Evolutionary conservation across 1,140 invertebrate genomes (phyloP).

Genomic region (Neotoxoptera formosana): DNA sequence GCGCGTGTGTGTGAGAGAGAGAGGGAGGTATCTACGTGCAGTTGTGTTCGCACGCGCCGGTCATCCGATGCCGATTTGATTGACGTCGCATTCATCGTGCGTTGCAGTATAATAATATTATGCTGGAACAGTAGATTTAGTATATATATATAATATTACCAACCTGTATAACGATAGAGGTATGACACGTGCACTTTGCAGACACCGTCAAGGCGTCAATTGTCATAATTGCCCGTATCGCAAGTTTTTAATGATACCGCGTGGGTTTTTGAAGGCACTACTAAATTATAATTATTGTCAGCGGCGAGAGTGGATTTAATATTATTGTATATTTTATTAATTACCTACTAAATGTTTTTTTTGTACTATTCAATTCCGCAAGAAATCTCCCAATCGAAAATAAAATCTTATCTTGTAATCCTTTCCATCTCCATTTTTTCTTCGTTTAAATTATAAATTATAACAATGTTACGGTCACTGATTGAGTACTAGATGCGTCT

Average conservation of each 20-base stretch:
- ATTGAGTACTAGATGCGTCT: neutral
- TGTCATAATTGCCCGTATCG: neutral
- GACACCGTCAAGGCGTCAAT: neutral
- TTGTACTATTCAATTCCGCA: neutral
- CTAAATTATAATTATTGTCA: neutral
- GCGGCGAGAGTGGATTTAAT: neutral
- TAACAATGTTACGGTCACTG: neutral
- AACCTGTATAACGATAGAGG: neutral
- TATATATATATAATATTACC: neutral
- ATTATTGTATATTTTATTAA: neutral
- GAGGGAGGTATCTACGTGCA: neutral
- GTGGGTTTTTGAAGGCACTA: neutral
- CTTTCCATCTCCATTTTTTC: neutral
- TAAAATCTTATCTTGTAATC: neutral
- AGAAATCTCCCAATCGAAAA: neutral
- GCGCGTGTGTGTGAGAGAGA: neutral
- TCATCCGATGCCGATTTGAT: neutral
- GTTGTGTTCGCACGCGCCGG: neutral
- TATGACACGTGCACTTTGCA: conserved; percentile 5
- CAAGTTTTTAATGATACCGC: neutral
- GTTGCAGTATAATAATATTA: neutral
- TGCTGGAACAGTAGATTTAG: neutral
- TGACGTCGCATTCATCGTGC: conserved; percentile 2
- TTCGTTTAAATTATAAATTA: neutral
- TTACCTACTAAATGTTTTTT: neutral